Conservation (phyloP, 1,140 invertebrate species). For the Drosophila trapezifrons region DNA sequence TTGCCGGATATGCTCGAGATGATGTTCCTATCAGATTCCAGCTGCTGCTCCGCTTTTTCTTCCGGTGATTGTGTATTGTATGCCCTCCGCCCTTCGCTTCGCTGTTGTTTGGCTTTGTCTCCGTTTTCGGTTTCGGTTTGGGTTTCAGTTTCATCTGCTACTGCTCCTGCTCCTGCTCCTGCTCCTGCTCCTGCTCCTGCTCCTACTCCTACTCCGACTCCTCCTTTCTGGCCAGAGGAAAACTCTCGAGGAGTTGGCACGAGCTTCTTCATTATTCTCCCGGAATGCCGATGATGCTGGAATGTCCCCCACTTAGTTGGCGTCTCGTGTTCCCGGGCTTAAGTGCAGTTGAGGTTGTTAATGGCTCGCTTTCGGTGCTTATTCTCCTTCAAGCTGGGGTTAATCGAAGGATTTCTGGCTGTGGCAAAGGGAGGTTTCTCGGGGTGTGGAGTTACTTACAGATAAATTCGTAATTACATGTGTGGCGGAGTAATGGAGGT, state of each 20-base stretch:
- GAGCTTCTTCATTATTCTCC: slow-evolving; percentile 33
- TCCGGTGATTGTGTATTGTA: slow-evolving; percentile 55
- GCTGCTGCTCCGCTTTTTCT: slow-evolving; percentile 65
- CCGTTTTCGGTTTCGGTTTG: slow-evolving; percentile 22
- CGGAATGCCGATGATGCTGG: background rate
- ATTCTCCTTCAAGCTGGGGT: slow-evolving; percentile 7
- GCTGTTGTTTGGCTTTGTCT: slow-evolving; percentile 37
- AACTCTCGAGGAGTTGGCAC: slow-evolving; percentile 30
- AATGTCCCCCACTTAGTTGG: slow-evolving; percentile 28
- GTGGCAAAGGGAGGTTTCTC: background rate
- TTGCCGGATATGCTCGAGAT: slow-evolving; percentile 75
- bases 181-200: background rate
- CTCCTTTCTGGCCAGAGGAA: background rate
- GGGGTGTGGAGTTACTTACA: background rate
- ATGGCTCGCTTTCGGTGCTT: slow-evolving; percentile 37
- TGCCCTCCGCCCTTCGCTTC: background rate
- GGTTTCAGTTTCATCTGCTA: slow-evolving; percentile 24
- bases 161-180: background rate
- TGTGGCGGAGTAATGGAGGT: background rate
- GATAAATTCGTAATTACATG: slow-evolving; percentile 5
- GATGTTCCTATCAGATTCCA: slow-evolving; percentile 79
- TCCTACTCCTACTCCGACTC: background rate
- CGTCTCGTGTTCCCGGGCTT: slow-evolving; percentile 35
- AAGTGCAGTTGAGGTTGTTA: slow-evolving; percentile 49
- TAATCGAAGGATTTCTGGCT: slow-evolving; percentile 22